Conservation (phyloP, 2,797 vertebrate genomes). For the Gallinago stenura region DNA sequence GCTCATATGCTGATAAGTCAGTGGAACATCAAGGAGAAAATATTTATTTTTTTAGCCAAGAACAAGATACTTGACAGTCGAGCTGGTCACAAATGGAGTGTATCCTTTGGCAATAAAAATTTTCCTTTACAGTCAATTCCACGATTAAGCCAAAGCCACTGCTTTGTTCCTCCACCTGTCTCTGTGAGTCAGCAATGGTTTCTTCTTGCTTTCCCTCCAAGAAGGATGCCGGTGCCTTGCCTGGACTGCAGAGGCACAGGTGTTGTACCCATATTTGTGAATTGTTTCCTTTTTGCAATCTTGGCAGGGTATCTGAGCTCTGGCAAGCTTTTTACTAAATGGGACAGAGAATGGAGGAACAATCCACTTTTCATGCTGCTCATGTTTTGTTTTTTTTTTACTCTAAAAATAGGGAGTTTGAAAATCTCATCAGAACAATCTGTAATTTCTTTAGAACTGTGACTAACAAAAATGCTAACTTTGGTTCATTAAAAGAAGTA, state of each 20-base stretch:
- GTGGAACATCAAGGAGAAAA: conserved; percentile 13
- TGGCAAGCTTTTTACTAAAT: background rate
- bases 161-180: conserved; percentile 59
- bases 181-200: conserved; percentile 42
- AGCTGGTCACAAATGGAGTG: background rate
- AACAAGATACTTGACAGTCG: background rate
- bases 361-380: background rate
- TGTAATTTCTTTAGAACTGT: background rate
- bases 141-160: conserved; percentile 7
- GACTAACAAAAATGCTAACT: background rate
- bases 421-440: background rate
- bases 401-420: background rate
- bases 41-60: background rate
- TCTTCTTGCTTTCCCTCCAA: background rate
- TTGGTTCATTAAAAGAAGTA: background rate
- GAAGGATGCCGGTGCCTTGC: background rate
- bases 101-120: conserved; percentile 21
- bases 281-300: background rate
- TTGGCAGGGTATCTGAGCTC: background rate
- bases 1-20: background rate
- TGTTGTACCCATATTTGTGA: background rate
- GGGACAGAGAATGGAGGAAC: background rate
- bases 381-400: background rate
- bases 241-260: conserved; percentile 8
- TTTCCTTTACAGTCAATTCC: conserved; percentile 15